Evolutionary conservation across 2,113 vertebrate genomes (phyloP), one percentile per base, ranked within the genome.

Genomic region (Opisthocomus hoazin): DNA sequence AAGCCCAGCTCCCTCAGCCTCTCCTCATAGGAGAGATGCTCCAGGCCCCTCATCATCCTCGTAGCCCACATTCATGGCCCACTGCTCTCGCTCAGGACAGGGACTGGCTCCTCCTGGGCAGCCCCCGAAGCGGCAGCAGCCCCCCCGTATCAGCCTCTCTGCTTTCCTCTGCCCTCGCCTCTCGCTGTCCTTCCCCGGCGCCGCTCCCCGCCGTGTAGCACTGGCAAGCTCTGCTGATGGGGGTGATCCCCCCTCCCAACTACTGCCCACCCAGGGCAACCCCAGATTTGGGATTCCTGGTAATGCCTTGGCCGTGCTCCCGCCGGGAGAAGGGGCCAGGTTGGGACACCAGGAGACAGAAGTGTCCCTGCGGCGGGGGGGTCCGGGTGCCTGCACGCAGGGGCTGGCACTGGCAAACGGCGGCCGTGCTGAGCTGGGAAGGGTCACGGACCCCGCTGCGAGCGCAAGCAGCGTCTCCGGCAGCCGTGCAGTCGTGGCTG

Each of bases 301-400:
- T 18, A 8, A 2, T 15, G 3, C 26, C 29, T 9, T 0, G 0
- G 43, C 74, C 0, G 0, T 8, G 58, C 22, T 87, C 64, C 58
- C 0, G 1, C 30, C 0, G 1, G 60, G 48, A 51, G 15, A 51
- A 51, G 19, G 58, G 48, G 27, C 20, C 15, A 6, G 48, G 29
- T 36, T 39, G 16, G 87, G 61, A 12, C 37, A 26, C 15, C 15
- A 10, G 64, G 64, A 15, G 93, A 29, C 78, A n/a, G 4, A 0
- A 43, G 60, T 1, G 4, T 48, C 73, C 53, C 3, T 46, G 11
- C 8, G 4, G 30, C 36, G 1, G 1, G 8, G 19, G 6, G 20
- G 1, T 41, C 4, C 5, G 54, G 45, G 8, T 39, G 64, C 1
- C 13, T 36, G 51, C 6, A 53, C 0, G 0, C 0, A 22, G 41